A percentile compares a stretch with the other conserved stretches of the same genome.
Conservation (phyloP, 2,797 vertebrate genomes). For the Bradypodion ventrale region DNA sequence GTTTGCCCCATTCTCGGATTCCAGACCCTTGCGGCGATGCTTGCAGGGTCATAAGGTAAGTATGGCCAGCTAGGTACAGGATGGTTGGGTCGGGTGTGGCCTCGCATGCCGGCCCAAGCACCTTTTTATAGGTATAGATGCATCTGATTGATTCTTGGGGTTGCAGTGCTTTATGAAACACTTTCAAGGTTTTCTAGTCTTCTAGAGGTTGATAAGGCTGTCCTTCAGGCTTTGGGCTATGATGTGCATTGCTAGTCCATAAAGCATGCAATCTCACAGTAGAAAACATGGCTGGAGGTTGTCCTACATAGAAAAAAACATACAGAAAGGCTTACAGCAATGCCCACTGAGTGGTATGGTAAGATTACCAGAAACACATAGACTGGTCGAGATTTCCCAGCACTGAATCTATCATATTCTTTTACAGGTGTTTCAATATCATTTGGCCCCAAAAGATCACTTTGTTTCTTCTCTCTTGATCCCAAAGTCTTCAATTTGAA, state of each 20-base stretch:
- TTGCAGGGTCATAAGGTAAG: too few relatives aligned
- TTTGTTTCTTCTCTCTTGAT: constrained; percentile 36
- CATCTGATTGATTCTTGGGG: background rate
- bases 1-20: too few relatives aligned
- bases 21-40: too few relatives aligned
- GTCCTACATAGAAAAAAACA: too few relatives aligned
- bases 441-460: constrained; percentile 39
- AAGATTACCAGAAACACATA: background rate
- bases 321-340: background rate
- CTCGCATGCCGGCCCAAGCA: too few relatives aligned
- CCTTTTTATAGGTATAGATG: background rate
- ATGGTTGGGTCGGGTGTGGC: too few relatives aligned
- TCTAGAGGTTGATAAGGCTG: background rate
- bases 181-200: background rate
- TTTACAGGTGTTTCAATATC: constrained; percentile 39
- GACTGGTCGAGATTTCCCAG: background rate
- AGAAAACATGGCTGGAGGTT: background rate
- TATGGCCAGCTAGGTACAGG: too few relatives aligned
- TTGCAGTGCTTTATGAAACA: background rate
- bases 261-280: background rate
- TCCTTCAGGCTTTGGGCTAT: background rate
- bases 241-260: too few relatives aligned
- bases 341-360: background rate
- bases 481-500: constrained; percentile 39
- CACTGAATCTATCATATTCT: constrained; percentile 7